Percentiles rank a stretch among this genome's conserved stretches.
phyloP scores from a whole-genome alignment of 2,113 vertebrate genomes.

The Scalopus aquaticus region DNA sequence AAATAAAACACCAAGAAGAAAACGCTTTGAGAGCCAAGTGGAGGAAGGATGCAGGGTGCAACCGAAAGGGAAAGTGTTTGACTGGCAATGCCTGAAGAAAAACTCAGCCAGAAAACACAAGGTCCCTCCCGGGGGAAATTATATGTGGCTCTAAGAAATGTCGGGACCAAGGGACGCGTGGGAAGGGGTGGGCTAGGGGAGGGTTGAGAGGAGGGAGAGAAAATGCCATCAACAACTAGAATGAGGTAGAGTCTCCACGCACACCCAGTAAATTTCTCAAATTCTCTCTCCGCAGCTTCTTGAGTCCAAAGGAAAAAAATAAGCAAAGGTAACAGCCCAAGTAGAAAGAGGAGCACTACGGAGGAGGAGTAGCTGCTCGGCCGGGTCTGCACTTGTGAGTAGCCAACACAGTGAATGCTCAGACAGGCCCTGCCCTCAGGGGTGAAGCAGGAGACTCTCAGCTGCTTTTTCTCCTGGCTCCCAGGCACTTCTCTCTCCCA shows the following conservation, averaged over 20 bases:
- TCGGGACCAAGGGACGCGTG: constrained; percentile 55
- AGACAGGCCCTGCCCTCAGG: fast-evolving
- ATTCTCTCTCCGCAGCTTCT: not conserved
- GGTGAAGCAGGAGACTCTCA: fast-evolving
- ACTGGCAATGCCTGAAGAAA: constrained; percentile 62
- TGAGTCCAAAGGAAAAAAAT: not conserved
- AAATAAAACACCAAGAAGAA: constrained; percentile 30
- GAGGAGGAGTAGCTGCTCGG: not conserved
- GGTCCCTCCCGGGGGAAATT: constrained; percentile 64
- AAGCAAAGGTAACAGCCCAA: not conserved
- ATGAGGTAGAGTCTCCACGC: not conserved
- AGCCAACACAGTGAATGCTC: not conserved
- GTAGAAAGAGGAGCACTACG: not conserved
- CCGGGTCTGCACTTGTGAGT: not conserved
- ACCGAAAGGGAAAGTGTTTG: constrained; percentile 36
- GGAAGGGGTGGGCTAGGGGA: constrained; percentile 45
- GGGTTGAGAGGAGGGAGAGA: constrained; percentile 44
- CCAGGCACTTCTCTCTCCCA: constrained; percentile 37
- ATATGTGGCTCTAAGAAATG: constrained; percentile 64
- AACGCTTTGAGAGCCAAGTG: constrained; percentile 15
- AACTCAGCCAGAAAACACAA: constrained; percentile 67
- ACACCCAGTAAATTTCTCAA: not conserved
- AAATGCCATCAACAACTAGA: constrained; percentile 54
- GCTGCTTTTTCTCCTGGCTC: fast-evolving
- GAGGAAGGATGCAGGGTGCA: constrained; percentile 44